phyloP scores from a whole-genome alignment of 2,113 vertebrate genomes.

The Herpetotheres cachinnans region DNA sequence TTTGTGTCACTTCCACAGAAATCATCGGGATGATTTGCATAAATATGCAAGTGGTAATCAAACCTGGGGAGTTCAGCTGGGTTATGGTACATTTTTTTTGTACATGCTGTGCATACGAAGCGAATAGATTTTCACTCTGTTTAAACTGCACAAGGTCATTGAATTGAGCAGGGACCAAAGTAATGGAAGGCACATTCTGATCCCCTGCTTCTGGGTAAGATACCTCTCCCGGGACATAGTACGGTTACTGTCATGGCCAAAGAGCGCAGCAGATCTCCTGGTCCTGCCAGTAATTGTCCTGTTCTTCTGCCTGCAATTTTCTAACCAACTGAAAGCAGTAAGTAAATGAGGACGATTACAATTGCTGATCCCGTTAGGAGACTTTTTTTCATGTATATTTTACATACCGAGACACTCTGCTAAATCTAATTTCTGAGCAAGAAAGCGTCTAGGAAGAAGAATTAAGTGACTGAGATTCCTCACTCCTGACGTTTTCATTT shows the following conservation, averaged over 20 bases:
- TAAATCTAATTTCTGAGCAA: neutral
- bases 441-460: neutral
- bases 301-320: neutral
- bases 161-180: neutral
- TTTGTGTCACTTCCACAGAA: neutral
- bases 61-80: neutral
- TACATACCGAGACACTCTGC: neutral
- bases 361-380: neutral
- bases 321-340: neutral
- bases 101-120: neutral
- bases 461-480: neutral
- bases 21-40: neutral
- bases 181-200: neutral
- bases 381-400: conserved; percentile 10
- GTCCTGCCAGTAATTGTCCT: neutral
- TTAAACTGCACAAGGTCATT: neutral
- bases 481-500: neutral
- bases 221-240: neutral
- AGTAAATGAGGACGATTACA: neutral
- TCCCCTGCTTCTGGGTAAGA: neutral
- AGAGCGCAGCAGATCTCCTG: neutral
- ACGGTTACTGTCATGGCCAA: neutral
- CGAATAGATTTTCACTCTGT: neutral
- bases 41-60: neutral
- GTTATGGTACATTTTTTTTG: neutral